Evolutionary conservation across 2,888 invertebrate genomes (phyloP).

Genomic region (Morpho deidamia): DNA sequence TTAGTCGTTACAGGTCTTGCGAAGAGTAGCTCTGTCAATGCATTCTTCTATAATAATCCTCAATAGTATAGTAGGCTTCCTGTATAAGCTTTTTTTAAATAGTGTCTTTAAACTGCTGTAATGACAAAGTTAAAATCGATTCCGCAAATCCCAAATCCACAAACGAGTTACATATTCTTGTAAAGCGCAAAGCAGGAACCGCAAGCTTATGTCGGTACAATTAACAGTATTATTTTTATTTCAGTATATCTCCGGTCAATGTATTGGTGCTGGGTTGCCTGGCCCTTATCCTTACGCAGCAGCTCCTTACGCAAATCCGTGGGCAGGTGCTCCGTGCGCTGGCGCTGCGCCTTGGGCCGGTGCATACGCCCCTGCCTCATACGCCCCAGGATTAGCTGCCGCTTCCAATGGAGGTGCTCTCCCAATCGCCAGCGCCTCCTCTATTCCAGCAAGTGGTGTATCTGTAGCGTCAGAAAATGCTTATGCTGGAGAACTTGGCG

Average conservation of each 20-base stretch:
- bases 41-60: too few species aligned
- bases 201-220: too few species aligned
- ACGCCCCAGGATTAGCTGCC: conserved; percentile 10
- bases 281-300: background rate
- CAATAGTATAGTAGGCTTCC: too few species aligned
- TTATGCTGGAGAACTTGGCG: conserved; percentile 28
- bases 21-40: too few species aligned
- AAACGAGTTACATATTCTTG: too few species aligned
- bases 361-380: conserved; percentile 4
- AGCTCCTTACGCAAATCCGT: conserved; percentile 8
- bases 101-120: too few species aligned
- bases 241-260: conserved; percentile 29
- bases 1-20: too few species aligned
- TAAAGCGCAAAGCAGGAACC: too few species aligned
- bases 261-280: conserved; percentile 16
- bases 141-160: too few species aligned
- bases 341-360: conserved; percentile 13
- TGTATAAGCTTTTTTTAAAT: too few species aligned
- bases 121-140: too few species aligned
- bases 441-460: conserved; percentile 35
- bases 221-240: conserved; percentile 1
- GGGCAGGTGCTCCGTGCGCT: conserved; percentile 12
- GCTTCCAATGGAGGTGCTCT: conserved; percentile 26
- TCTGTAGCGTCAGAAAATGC: conserved; percentile 30
- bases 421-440: conserved; percentile 23